Evolutionary conservation across 2,888 invertebrate genomes (phyloP).

Genomic region (Diplolepis rosae): DNA sequence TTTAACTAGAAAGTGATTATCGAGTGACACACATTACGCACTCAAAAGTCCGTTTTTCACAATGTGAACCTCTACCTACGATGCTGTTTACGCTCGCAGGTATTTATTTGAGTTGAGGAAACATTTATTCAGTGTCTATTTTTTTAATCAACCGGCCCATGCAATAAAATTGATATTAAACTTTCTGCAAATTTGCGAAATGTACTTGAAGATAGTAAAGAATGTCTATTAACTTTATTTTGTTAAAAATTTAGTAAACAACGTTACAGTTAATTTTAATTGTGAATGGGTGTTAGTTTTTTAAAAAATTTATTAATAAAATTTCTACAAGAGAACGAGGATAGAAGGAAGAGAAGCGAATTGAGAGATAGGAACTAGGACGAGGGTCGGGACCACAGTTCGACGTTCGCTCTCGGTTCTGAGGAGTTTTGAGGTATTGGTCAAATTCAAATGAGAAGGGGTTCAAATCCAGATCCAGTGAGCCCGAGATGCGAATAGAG

Average conservation of each 20-base stretch:
- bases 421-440: slow-evolving; percentile 50
- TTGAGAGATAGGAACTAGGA: slow-evolving; percentile 37
- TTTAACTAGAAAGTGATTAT: slow-evolving; percentile 44
- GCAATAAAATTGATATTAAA: too few species aligned
- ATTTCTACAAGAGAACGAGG: slow-evolving; percentile 41
- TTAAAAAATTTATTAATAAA: too few species aligned
- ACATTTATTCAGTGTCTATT: too few species aligned
- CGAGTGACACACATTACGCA: slow-evolving; percentile 50
- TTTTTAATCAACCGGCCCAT: too few species aligned
- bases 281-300: too few species aligned
- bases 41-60: slow-evolving; percentile 5
- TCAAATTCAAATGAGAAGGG: slow-evolving; percentile 54
- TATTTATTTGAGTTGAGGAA: neutral
- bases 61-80: neutral
- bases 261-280: too few species aligned
- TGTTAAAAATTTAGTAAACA: too few species aligned
- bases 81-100: slow-evolving; percentile 23
- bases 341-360: slow-evolving; percentile 40
- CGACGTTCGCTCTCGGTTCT: slow-evolving; percentile 49
- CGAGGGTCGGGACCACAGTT: slow-evolving; percentile 36
- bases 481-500: slow-evolving; percentile 34
- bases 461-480: slow-evolving; percentile 28
- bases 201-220: too few species aligned
- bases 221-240: too few species aligned
- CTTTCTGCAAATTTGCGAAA: too few species aligned